Base-by-base conservation (phyloP, 2,113 vertebrate genomes). In the Psittacus erithacus region DNA sequence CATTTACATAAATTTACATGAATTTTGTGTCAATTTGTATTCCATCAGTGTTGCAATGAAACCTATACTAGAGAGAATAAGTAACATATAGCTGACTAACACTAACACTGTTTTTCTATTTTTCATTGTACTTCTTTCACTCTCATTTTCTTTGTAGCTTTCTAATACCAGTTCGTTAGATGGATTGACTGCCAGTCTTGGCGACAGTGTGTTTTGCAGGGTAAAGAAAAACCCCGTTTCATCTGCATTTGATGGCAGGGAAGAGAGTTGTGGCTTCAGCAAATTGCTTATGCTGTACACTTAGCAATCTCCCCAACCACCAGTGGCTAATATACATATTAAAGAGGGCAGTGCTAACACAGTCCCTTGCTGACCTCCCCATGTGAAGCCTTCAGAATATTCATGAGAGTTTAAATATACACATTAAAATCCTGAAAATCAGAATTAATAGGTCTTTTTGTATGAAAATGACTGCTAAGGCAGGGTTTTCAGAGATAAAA, bases 1-100 rank as follows among this genome's bases (percentile, higher is more conserved):
- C 86, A 97, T 97, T 96, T 96, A 96, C 96, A 96, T 97, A 96
- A 97, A 97, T 97, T 97, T 96, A 89, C 95, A 97, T 97, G 70
- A 92, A 95, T 97, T 96, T 89, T 84, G 57, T 19, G 52, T 94
- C 93, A 73, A 96, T 96, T 96, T 95, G 91, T 95, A 96, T 96
- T 95, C 96, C 6, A 1, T 89, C 73, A 94, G 62, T 95, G 95
- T 91, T 84, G 77, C 41, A 22, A 79, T 89, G 91, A 92, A 96
- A 93, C 92, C 93, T 95, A 94, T 97, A 92, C 95, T 53, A 86
- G 86, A 76, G 81, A 79, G 92, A 94, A 92, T 81, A 96, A 96
- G 92, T 88, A 95, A 85, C 86, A 7, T 96, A 96, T 94, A 96
- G 80, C 53, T 82, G 79, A 62, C 67, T 81, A 90, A 76, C 29